These are phyloP conservation scores for Ptiloglossa arizonensis DNA, from an alignment of 1,140 invertebrate genomes.

Conservation along the genomic window DNA sequence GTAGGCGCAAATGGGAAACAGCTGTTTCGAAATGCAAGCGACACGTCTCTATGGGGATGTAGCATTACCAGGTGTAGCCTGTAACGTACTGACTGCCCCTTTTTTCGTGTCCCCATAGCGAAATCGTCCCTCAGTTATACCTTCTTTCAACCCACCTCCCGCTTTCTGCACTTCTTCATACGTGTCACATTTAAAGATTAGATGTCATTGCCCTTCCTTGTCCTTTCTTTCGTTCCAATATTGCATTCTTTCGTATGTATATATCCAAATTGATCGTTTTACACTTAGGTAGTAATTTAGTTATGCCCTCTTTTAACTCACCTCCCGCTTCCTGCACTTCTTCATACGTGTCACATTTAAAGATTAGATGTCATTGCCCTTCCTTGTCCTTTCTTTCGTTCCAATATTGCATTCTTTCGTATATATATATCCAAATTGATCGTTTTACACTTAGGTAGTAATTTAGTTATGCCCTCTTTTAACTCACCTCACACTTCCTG, in stretches of 20 bases:
- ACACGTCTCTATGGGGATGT: conserved; percentile 68
- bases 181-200: conserved; percentile 34
- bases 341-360: conserved; percentile 17
- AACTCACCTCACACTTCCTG: conserved; percentile 7
- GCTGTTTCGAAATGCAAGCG: conserved; percentile 67
- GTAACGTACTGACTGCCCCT: conserved; percentile 48
- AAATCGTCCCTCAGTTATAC: conserved; percentile 9
- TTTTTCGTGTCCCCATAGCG: background rate
- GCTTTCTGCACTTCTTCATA: conserved; percentile 20
- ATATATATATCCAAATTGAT: too few relatives aligned
- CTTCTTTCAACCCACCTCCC: conserved; percentile 8
- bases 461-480: background rate
- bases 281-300: too few relatives aligned
- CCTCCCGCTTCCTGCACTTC: conserved; percentile 21
- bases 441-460: too few relatives aligned
- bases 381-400: background rate
- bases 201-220: conserved; percentile 17
- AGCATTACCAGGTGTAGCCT: conserved; percentile 70
- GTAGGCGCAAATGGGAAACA: conserved; percentile 61
- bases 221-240: background rate
- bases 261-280: too few relatives aligned
- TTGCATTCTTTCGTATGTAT: too few relatives aligned
- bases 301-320: background rate
- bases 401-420: background rate
- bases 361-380: conserved; percentile 38